These are phyloP conservation scores for Fulmarus glacialis DNA, from an alignment of 2,113 vertebrate species.

Conservation along the genomic window DNA sequence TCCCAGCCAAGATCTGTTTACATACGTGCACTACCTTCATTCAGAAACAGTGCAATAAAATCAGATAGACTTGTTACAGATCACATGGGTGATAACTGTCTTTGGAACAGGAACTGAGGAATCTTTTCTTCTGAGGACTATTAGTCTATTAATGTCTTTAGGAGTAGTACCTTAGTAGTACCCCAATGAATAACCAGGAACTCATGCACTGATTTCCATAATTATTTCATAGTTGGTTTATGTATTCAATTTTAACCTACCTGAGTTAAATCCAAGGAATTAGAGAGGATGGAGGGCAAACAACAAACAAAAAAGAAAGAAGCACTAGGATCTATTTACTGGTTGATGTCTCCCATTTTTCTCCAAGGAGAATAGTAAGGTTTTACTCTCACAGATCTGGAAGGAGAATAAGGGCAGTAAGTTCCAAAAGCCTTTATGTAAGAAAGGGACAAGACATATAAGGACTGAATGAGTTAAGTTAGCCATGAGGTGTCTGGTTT, in stretches of 20 bases:
- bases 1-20: not conserved
- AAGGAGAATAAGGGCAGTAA: not conserved
- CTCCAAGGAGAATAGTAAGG: not conserved
- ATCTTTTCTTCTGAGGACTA: not conserved
- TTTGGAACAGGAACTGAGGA: not conserved
- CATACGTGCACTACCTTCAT: not conserved
- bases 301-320: not conserved
- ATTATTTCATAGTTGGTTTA: not conserved
- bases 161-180: not conserved
- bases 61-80: not conserved
- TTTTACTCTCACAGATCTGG: not conserved
- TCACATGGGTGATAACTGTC: not conserved
- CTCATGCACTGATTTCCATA: not conserved
- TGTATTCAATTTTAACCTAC: not conserved
- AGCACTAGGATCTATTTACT: not conserved
- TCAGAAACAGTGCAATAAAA: not conserved
- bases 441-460: not conserved
- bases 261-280: not conserved
- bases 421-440: not conserved
- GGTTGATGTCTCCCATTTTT: not conserved
- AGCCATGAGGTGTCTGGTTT: not conserved
- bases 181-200: not conserved
- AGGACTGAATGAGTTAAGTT: not conserved
- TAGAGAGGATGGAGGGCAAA: not conserved
- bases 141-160: not conserved